Percentiles rank a stretch among this genome's conserved stretches.
Conservation (phyloP, 1,140 invertebrate genomes). For the Anastrepha ludens region DNA sequence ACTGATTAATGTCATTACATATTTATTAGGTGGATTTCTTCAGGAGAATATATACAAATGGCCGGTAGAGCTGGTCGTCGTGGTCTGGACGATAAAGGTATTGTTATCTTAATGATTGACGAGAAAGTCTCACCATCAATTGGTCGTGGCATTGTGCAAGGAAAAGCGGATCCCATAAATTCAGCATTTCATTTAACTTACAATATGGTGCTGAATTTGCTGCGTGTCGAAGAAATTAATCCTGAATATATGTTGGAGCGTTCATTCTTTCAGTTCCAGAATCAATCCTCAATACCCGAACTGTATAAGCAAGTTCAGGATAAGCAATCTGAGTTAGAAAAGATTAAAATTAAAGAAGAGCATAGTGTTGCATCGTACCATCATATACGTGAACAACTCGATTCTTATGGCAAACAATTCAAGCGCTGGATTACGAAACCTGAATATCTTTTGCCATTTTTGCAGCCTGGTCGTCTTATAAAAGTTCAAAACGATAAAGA, state of each 20-base stretch:
- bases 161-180: constrained; percentile 96
- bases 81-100: constrained; percentile 98
- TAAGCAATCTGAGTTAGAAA: constrained; percentile 81
- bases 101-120: constrained; percentile 99
- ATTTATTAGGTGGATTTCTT: constrained; percentile 82
- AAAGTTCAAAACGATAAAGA: constrained; percentile 91
- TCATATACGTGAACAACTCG: constrained; percentile 88
- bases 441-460: constrained; percentile 92
- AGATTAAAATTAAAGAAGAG: constrained; percentile 83
- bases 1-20: not conserved
- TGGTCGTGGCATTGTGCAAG: constrained; percentile 92
- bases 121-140: constrained; percentile 93
- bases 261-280: constrained; percentile 99
- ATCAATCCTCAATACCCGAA: constrained; percentile 94
- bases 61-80: constrained; percentile 97
- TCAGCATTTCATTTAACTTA: constrained; percentile 99
- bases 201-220: constrained; percentile 98
- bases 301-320: constrained; percentile 87
- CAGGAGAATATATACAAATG: constrained; percentile 99
- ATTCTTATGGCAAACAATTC: constrained; percentile 84
- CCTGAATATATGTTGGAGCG: constrained; percentile 99
- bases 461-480: constrained; percentile 94
- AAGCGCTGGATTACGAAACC: constrained; percentile 88
- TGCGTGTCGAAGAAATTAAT: constrained; percentile 99
- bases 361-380: constrained; percentile 89